phyloP scores from a whole-genome alignment of 37 sponge, comb jelly and placozoan species.

The Amphimedon queenslandica region DNA sequence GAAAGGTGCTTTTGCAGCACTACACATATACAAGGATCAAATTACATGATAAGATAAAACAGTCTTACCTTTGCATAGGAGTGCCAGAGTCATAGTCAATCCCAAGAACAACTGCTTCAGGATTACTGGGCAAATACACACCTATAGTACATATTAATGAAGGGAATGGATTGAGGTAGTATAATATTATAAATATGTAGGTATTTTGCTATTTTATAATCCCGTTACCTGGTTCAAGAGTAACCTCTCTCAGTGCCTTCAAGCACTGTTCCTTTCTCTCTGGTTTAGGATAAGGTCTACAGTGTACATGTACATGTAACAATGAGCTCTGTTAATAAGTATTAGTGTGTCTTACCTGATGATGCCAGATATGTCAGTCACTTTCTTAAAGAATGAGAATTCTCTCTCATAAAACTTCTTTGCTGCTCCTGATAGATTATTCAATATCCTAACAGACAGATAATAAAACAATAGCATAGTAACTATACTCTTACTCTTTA shows the following conservation, averaged over 20 bases:
- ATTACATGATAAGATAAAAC: neutral
- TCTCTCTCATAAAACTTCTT: constrained; percentile 89
- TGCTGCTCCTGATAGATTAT: constrained; percentile 67
- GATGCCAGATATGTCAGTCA: constrained; percentile 89
- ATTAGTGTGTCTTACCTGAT: too few species aligned
- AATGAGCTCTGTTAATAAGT: too few species aligned
- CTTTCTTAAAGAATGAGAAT: constrained; percentile 89
- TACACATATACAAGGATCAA: constrained; percentile 1
- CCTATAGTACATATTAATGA: constrained; percentile 23
- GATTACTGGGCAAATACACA: constrained; percentile 94
- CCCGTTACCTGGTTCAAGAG: constrained; percentile 67
- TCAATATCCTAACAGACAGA: constrained; percentile 47
- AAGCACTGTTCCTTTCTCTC: constrained; percentile 82
- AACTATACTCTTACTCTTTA: constrained; percentile 22
- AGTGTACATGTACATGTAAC: neutral
- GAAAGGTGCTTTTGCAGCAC: constrained; percentile 99
- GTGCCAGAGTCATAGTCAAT: constrained; percentile 91
- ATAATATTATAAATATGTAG: neutral
- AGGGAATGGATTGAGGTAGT: neutral
- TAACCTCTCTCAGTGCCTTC: constrained; percentile 60
- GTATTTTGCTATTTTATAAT: too few species aligned
- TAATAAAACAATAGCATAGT: neutral
- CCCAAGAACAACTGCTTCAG: constrained; percentile 82
- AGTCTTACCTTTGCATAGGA: constrained; percentile 86
- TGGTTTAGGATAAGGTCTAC: constrained; percentile 71